Conservation (phyloP, 2,888 invertebrate genomes). For the Muschampia plurimacula region DNA sequence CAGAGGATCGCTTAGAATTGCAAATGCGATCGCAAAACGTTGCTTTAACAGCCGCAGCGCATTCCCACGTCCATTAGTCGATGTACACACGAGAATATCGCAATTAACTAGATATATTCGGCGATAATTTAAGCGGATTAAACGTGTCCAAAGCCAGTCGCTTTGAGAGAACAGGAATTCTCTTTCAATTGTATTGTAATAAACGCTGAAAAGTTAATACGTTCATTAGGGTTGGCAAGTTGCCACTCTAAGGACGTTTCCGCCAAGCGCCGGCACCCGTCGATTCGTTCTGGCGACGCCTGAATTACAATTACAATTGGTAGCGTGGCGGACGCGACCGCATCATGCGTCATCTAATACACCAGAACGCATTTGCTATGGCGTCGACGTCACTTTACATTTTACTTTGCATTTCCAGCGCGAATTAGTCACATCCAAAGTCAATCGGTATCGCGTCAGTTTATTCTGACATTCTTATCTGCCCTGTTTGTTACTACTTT, state of each 20-base stretch:
- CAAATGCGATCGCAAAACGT: conserved; percentile 52
- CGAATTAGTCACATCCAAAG: conserved; percentile 6
- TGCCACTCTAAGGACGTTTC: conserved; percentile 76
- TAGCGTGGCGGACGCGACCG: conserved; percentile 63
- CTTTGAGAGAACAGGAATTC: conserved; percentile 31
- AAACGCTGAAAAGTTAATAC: conserved; percentile 63
- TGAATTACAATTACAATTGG: conserved; percentile 72
- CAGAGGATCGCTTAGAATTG: conserved; percentile 63
- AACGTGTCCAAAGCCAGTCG: conserved; percentile 28
- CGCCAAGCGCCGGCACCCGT: conserved; percentile 66
- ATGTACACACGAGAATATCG: conserved; percentile 20
- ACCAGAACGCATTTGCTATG: conserved; percentile 53
- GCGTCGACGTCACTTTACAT: conserved; percentile 51
- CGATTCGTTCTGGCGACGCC: conserved; percentile 72
- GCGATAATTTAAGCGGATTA: conserved; percentile 43
- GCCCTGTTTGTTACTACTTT: background rate
- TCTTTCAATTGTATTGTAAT: conserved; percentile 52
- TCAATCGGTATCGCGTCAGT: background rate
- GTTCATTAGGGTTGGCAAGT: conserved; percentile 70
- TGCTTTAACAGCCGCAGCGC: conserved; percentile 47
- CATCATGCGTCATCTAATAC: conserved; percentile 67
- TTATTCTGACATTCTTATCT: background rate
- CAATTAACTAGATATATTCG: conserved; percentile 41
- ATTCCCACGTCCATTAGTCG: conserved; percentile 66
- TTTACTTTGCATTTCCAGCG: background rate